phyloP scores from a whole-genome alignment of 37 sponge, comb jelly and placozoan species.

The Hexactinellida sp. region DNA sequence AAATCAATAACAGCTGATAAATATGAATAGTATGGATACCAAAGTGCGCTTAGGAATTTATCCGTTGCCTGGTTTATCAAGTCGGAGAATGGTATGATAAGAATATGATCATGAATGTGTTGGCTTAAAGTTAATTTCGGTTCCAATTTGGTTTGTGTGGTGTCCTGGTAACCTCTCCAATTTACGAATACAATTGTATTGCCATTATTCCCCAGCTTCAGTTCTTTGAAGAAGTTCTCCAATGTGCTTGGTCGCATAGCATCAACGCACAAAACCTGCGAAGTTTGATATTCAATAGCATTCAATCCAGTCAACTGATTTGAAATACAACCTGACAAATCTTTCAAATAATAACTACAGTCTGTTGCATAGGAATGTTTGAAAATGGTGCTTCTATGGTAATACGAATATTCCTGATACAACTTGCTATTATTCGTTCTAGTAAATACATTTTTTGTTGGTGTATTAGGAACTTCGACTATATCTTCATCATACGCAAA shows the following conservation, averaged over 20 bases:
- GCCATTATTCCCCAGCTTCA: not conserved
- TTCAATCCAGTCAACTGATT: not conserved
- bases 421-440: not conserved
- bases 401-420: not conserved
- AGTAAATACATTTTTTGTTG: not conserved
- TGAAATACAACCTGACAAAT: not conserved
- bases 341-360: not conserved
- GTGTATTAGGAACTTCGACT: not conserved
- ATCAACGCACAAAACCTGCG: not conserved
- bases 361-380: not conserved
- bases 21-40: not conserved
- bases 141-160: not conserved
- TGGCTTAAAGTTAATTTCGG: not conserved
- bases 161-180: not conserved
- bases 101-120: not conserved
- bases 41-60: not conserved
- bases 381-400: not conserved
- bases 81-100: not conserved
- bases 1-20: constrained; percentile 5
- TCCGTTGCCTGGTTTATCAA: not conserved
- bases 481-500: not conserved
- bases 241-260: not conserved
- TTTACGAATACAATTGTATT: not conserved
- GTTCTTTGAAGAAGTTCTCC: not conserved
- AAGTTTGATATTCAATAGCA: not conserved